Percentiles rank a stretch among this genome's conserved stretches.
phyloP scores from a whole-genome alignment of 2,888 invertebrate genomes.

The Argynnis bischoffii region DNA sequence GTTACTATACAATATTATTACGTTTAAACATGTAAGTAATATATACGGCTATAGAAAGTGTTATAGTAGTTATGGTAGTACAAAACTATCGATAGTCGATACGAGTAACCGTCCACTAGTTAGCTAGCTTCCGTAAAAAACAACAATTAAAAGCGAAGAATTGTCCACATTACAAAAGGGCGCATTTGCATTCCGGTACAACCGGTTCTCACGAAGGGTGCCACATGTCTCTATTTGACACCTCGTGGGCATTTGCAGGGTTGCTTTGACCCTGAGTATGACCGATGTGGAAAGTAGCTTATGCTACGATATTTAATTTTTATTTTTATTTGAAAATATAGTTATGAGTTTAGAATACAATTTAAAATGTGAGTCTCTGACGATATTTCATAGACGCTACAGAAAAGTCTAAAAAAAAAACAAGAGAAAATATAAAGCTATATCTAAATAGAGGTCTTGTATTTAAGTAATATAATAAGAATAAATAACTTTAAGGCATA shows the following conservation, averaged over 20 bases:
- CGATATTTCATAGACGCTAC: too few species aligned
- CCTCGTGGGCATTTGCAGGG: constrained; percentile 39
- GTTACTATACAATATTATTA: too few species aligned
- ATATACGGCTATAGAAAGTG: background rate
- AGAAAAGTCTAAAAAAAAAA: too few species aligned
- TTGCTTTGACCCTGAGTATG: constrained; percentile 27
- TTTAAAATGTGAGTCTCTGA: too few species aligned
- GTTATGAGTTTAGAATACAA: too few species aligned
- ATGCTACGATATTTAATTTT: too few species aligned
- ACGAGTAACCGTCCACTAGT: constrained; percentile 39
- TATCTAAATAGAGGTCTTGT: too few species aligned
- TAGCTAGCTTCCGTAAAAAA: constrained; percentile 39
- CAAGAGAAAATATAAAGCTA: too few species aligned
- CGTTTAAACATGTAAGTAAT: too few species aligned
- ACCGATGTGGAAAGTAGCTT: constrained; percentile 13
- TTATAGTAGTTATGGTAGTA: constrained; percentile 4
- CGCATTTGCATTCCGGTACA: constrained; percentile 71
- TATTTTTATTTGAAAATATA: too few species aligned
- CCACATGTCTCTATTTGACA: constrained; percentile 41
- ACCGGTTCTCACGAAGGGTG: constrained; percentile 68
- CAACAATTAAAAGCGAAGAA: constrained; percentile 59
- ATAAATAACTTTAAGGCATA: too few species aligned
- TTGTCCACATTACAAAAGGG: constrained; percentile 69
- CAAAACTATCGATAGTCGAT: constrained; percentile 38
- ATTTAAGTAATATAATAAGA: too few species aligned